These are phyloP conservation scores for Peromyscus polionotus DNA, from an alignment of 2,113 vertebrate species.

Conservation along the genomic window DNA sequence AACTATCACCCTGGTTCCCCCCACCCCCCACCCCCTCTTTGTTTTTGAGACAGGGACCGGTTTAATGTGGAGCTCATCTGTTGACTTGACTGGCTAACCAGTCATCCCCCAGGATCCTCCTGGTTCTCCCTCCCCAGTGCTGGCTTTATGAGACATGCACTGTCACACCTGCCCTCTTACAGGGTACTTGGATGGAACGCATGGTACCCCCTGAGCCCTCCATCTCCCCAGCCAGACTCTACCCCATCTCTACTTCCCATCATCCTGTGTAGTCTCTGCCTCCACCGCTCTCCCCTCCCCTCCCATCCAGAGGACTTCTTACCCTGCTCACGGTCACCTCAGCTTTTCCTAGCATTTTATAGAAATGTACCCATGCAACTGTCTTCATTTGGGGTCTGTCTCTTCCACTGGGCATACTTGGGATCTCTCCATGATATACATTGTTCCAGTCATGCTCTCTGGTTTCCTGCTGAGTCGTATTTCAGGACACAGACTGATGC, in stretches of 20 bases:
- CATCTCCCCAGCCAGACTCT: background rate
- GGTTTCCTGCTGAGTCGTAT: background rate
- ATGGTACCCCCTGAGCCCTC: too few relatives aligned
- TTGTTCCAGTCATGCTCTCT: background rate
- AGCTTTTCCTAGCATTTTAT: background rate
- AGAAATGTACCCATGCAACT: background rate
- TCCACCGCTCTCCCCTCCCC: background rate
- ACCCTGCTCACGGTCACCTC: background rate
- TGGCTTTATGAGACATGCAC: background rate
- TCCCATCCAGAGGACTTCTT: background rate
- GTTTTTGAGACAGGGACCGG: background rate
- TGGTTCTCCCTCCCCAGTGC: background rate
- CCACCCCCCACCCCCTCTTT: background rate
- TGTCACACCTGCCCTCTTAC: background rate
- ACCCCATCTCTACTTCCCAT: background rate
- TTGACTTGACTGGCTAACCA: background rate
- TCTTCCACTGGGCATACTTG: background rate
- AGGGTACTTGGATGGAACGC: background rate
- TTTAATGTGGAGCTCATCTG: background rate
- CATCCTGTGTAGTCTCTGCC: background rate
- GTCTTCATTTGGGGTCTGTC: background rate
- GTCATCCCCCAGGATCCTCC: background rate
- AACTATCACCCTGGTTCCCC: background rate
- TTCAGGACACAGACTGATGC: background rate
- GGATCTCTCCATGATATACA: background rate